Evolutionary conservation across 2,888 invertebrate species (phyloP), one percentile per base, ranked within the genome.

Genomic region (Globia sparganii): DNA sequence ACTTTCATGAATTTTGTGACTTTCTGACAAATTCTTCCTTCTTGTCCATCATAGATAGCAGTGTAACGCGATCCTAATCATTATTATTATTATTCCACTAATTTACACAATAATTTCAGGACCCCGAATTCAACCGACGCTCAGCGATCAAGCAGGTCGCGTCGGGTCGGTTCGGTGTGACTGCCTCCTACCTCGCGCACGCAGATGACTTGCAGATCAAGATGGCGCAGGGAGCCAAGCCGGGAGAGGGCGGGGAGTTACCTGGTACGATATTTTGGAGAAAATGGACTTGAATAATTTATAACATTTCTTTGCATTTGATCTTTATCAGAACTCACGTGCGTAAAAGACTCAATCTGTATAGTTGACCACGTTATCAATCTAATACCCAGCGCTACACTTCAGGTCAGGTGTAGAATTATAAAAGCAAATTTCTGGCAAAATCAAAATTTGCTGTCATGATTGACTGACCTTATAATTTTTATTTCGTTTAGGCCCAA

Each of bases 201-300:
- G 99, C 99, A 0, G 99, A 99, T 94, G 99, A 99, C 94, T 94
- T 99, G 86, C 99, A 99, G 96, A 99, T 99, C 92, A 99, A 99
- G 97, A 99, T 99, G 99, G 99, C 99, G 13, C 99, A 99, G 96
- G 99, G 99, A 3, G 99, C 99, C 75, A 99, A 99, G 94, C 99
- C 99, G 0, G 99, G 99, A 0, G 99, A 99, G 96, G 99, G 99
- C 37, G 99, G 99, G 4, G 99, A 99, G 95, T 94, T 99, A 76
- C 99, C 99, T 0, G 99, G 97, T 96, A 61, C 25, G 61, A 34
- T 34, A 34, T 61, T 25, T 28, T 18, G 2, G 15, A 28, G 28
- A 28, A 15, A 28, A 6, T 28, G 15, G 13, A 13, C 1, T 59
- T 31, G 9, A 59, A 31, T 31, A 31, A 0, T 31, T 59, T 9